Evolutionary conservation across 1,140 invertebrate genomes (phyloP).

Genomic region (Conus ventricosus): DNA sequence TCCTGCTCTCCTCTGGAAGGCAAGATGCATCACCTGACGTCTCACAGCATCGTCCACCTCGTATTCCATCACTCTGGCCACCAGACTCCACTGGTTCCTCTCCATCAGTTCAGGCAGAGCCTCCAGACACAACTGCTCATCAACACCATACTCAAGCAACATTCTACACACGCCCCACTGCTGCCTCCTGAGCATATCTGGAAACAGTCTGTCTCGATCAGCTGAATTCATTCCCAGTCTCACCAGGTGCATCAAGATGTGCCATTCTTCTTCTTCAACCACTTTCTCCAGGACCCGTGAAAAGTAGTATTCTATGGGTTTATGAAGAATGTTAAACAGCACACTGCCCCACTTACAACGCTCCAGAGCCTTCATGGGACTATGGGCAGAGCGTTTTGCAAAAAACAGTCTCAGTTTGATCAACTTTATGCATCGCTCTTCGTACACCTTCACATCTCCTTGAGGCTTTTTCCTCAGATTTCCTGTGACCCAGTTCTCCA

Average conservation of each 20-base stretch:
- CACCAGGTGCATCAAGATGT: constrained; percentile 13
- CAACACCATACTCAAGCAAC: constrained; percentile 5
- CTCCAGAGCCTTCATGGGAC: background rate
- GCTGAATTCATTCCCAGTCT: background rate
- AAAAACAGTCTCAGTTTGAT: background rate
- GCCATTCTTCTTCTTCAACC: background rate
- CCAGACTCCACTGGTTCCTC: constrained; percentile 13
- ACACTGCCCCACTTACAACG: background rate
- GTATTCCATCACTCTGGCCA: constrained; percentile 17
- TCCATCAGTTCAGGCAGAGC: constrained; percentile 18
- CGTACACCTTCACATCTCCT: background rate
- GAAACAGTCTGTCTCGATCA: background rate
- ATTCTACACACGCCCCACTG: constrained; percentile 12
- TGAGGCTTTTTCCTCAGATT: background rate
- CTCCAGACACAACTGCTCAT: background rate
- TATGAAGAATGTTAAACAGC: background rate
- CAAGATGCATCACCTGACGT: constrained; percentile 1
- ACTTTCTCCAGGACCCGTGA: background rate
- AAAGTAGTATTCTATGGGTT: background rate
- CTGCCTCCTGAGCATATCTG: background rate
- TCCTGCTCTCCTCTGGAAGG: background rate
- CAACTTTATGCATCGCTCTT: background rate
- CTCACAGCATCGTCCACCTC: background rate
- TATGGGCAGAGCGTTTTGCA: background rate
- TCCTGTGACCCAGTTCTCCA: background rate